A percentile compares a stretch with the other conserved stretches of the same genome.
Conservation (phyloP, 2,888 invertebrate genomes). For the Hemithea aestivaria region DNA sequence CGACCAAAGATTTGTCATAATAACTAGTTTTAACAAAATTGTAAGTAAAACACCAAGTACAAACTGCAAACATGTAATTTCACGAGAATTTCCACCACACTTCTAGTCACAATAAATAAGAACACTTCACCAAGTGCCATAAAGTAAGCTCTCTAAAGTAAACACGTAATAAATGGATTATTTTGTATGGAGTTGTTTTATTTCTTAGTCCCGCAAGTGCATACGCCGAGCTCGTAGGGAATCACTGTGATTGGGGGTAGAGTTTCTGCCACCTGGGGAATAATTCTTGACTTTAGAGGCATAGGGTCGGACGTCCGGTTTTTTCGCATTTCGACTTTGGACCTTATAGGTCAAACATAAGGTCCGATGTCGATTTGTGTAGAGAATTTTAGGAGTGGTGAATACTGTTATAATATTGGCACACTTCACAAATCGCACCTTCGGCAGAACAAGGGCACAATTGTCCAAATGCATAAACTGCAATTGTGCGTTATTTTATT, state of each 20-base stretch:
- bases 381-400: no score
- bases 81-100: constrained; percentile 35
- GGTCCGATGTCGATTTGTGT: no score
- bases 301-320: no score
- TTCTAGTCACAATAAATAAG: constrained; percentile 56
- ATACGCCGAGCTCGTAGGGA: constrained; percentile 33
- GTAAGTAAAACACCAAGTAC: constrained; percentile 37
- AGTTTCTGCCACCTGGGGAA: constrained; percentile 29
- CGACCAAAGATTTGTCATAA: constrained; percentile 69
- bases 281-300: no score
- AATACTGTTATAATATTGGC: no score
- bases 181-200: constrained; percentile 46
- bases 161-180: constrained; percentile 32
- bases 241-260: constrained; percentile 38
- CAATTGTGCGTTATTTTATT: no score
- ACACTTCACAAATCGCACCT: no score
- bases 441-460: no score
- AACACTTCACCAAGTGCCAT: constrained; percentile 59
- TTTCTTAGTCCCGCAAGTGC: constrained; percentile 42
- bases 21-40: constrained; percentile 46
- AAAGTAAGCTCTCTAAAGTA: constrained; percentile 42
- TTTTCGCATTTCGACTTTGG: no score
- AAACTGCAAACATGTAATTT: constrained; percentile 35
- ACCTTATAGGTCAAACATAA: no score
- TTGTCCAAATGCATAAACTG: no score